Base-by-base conservation (phyloP, 2,113 vertebrate genomes). In the Pholis gunnellus region DNA sequence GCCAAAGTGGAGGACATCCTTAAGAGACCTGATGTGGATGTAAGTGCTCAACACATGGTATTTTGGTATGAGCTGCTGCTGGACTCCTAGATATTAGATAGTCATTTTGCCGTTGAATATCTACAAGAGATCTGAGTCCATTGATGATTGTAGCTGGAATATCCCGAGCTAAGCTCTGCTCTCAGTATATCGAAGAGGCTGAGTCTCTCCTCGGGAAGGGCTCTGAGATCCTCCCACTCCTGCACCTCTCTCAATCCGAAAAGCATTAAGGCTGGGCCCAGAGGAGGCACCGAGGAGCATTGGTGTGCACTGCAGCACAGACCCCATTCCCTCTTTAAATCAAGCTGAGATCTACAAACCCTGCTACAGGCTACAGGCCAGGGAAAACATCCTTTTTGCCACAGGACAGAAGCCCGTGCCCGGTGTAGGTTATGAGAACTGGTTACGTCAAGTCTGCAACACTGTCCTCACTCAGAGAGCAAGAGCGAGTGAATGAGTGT, bases 1-100 rank as follows among this genome's bases (percentile, higher is more conserved):
- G 97, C 97, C 75, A 99, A 99, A 95, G 98, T 99, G 82, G 98
- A 99, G 94, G 98, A 99, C 92, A 96, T 99, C 87, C 94, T 99
- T 2, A 98, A 98, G 94, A 96, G 98, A 90, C 97, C 97, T 3
- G 98, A 99, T 48, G 98, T 99, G 79, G 98, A 99, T 78, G 98
- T 99, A 86, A 95, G 96, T 90, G 56, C 61, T 66, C 29, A 59
- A 17, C n/a, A 22, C 42, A 22, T 8, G 8, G 18, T 52, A 13
- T 46, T 72, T 75, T 80, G 5, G 1, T 69, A 27, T 70, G 2
- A 59, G 22, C 29, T 29, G 10, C 15, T 48, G 15, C 50, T 68
- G 54, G 14, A 44, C 63, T 61, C 70, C 29, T 40, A 54, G 27
- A 64, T 34, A 34, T 34, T 34, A 34, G 34, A 34, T 34, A 65